Evolutionary conservation across 2,888 invertebrate species (phyloP).

Genomic region (Strigamia maritima): DNA sequence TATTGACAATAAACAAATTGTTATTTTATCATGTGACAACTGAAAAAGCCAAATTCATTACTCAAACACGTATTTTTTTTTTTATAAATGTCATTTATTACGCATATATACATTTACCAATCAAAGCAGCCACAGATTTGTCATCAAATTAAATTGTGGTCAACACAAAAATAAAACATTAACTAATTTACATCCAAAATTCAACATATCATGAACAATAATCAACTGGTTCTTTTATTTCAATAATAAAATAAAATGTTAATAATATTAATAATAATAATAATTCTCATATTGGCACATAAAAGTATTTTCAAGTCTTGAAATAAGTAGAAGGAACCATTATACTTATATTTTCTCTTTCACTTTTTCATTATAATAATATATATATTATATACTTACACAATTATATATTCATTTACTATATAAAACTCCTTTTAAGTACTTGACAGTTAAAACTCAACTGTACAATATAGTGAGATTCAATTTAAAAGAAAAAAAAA

Average conservation of each 20-base stretch:
- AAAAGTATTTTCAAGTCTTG: background rate
- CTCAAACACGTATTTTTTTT: too few species aligned
- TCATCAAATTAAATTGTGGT: background rate
- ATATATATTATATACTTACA: too few species aligned
- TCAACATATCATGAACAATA: background rate
- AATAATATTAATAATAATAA: background rate
- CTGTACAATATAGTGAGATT: too few species aligned
- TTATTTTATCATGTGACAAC: too few species aligned
- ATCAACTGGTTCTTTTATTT: background rate
- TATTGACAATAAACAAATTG: too few species aligned
- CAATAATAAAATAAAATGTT: background rate
- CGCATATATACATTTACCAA: background rate
- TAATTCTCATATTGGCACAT: background rate
- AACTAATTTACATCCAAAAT: background rate
- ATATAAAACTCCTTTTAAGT: too few species aligned
- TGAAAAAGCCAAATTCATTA: too few species aligned
- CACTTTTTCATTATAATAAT: background rate
- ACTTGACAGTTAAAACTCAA: too few species aligned
- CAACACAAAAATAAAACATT: background rate
- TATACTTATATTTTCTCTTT: background rate
- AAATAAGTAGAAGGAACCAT: background rate
- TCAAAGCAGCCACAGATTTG: background rate
- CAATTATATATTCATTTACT: too few species aligned
- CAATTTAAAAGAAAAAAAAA: too few species aligned
- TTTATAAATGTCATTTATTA: constrained; percentile 4